Percentiles rank a stretch among this genome's conserved stretches.
phyloP scores from a whole-genome alignment of 1,140 invertebrate genomes.

The Ceratoteleas bidentatus region DNA sequence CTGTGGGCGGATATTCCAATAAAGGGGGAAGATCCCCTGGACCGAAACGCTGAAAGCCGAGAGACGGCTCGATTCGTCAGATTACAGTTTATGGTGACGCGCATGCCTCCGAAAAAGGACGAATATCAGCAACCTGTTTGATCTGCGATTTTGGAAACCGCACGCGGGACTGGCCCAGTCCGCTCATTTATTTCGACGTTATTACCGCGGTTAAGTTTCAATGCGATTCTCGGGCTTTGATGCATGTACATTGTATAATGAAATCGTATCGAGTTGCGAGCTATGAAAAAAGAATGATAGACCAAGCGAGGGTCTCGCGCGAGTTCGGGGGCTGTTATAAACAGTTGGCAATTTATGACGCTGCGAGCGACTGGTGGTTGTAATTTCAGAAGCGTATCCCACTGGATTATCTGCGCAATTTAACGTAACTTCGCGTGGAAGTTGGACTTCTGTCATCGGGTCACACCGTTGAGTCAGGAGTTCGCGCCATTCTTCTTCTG shows the following conservation, averaged over 20 bases:
- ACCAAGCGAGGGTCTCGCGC: constrained; percentile 1
- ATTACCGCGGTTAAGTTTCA: constrained; percentile 52
- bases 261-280: constrained; percentile 60
- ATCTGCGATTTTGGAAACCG: constrained; percentile 51
- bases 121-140: constrained; percentile 55
- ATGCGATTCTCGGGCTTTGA: constrained; percentile 30
- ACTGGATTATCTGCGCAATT: constrained; percentile 33
- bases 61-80: constrained; percentile 74
- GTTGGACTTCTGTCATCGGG: no score
- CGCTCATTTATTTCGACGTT: constrained; percentile 51
- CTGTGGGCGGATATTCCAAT: constrained; percentile 82
- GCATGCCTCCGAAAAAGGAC: constrained; percentile 67
- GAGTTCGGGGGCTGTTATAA: constrained; percentile 25
- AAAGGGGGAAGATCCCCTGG: constrained; percentile 77
- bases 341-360: constrained; percentile 41
- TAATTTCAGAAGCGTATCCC: constrained; percentile 52
- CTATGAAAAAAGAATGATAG: constrained; percentile 46
- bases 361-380: constrained; percentile 19
- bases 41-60: constrained; percentile 71
- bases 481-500: background rate
- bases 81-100: constrained; percentile 72
- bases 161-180: constrained; percentile 23
- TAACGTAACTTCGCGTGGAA: constrained; percentile 14
- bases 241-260: constrained; percentile 47
- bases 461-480: background rate